Evolutionary conservation across 2,797 vertebrate genomes (phyloP).

Genomic region (Sebastes itinus): DNA sequence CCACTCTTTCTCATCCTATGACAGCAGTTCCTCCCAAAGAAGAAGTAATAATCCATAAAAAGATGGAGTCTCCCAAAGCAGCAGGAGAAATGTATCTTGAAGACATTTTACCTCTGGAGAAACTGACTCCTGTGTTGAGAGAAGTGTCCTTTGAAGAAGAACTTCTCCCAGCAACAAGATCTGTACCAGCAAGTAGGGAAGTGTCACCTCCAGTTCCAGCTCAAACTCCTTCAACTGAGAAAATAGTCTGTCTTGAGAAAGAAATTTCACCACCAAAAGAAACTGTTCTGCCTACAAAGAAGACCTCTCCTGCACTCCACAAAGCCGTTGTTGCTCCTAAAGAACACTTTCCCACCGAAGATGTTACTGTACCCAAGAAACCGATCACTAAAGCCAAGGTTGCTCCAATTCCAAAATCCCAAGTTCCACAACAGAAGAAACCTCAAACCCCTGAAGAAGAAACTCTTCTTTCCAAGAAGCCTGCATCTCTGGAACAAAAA

Average conservation of each 20-base stretch:
- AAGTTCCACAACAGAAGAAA: conserved; percentile 7
- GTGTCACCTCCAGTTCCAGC: not conserved
- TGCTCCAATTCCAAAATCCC: not conserved
- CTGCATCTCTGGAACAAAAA: not conserved
- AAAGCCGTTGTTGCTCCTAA: not conserved
- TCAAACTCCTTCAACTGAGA: not conserved
- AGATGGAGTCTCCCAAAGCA: not conserved
- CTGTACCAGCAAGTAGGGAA: not conserved
- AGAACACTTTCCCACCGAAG: conserved; percentile 50
- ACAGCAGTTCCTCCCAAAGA: conserved; percentile 42
- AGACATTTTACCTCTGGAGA: not conserved
- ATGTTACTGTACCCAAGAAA: conserved; percentile 70
- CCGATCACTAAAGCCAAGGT: not conserved
- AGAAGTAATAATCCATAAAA: not conserved
- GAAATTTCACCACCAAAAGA: not conserved
- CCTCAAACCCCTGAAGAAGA: conserved; percentile 7
- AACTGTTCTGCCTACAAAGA: not conserved
- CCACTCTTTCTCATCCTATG: not conserved
- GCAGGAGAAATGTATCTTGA: not conserved
- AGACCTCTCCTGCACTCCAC: not conserved
- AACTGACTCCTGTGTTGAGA: not conserved
- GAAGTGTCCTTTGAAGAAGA: not conserved
- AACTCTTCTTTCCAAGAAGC: not conserved
- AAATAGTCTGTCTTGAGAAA: not conserved
- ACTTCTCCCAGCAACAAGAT: not conserved